phyloP scores from a whole-genome alignment of 2,888 invertebrate species.

The Pristionchus exspectatus region DNA sequence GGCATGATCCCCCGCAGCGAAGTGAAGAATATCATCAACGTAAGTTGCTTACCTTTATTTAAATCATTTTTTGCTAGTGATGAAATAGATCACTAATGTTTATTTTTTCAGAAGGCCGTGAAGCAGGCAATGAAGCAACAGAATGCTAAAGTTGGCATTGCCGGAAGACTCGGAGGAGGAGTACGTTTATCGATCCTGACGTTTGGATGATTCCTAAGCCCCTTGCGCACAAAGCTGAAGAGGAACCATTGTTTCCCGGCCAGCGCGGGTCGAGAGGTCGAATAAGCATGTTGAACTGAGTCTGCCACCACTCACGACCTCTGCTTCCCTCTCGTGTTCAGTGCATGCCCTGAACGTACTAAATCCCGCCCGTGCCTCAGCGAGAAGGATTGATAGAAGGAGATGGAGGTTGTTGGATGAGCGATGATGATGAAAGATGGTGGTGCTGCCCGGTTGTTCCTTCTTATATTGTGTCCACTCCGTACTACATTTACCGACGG shows the following conservation, averaged over 20 bases:
- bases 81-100: background rate
- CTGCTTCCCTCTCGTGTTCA: conserved; percentile 51
- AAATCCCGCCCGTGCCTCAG: conserved; percentile 52
- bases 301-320: conserved; percentile 14
- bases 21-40: conserved; percentile 53
- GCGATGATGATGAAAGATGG: conserved; percentile 28
- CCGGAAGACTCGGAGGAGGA: conserved; percentile 51
- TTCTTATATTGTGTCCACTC: conserved; percentile 18
- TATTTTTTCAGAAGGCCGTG: conserved; percentile 54
- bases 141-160: conserved; percentile 28
- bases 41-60: background rate
- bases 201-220: conserved; percentile 25
- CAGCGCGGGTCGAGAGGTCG: conserved; percentile 50
- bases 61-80: background rate
- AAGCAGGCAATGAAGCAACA: conserved; percentile 19
- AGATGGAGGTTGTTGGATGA: conserved; percentile 39
- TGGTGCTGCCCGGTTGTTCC: conserved; percentile 51
- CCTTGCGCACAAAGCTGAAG: conserved; percentile 38
- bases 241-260: conserved; percentile 48
- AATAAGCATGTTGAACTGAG: background rate
- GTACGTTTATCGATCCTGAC: conserved; percentile 49
- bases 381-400: conserved; percentile 11
- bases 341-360: background rate
- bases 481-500: conserved; percentile 6
- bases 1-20: conserved; percentile 35